A percentile compares a stretch with the other conserved stretches of the same genome.
These are phyloP conservation scores for Plebejus melissa DNA, from an alignment of 2,888 invertebrate species.

Conservation along the genomic window DNA sequence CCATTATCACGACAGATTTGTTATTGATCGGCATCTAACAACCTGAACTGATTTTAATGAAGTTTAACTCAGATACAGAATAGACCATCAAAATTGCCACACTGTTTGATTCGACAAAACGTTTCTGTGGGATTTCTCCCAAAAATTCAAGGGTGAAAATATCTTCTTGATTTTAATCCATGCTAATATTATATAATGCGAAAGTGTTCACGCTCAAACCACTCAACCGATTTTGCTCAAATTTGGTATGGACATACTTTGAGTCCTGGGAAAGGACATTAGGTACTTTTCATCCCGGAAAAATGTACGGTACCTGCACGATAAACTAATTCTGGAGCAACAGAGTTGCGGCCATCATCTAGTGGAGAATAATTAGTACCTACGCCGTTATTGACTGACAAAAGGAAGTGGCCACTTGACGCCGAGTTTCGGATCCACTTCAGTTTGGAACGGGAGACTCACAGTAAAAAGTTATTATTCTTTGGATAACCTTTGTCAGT, in stretches of 20 bases:
- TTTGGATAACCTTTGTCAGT: not conserved
- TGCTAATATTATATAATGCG: too few species aligned
- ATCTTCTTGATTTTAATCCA: not conserved
- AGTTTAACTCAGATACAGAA: too few species aligned
- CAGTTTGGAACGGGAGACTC: not conserved
- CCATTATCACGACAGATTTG: too few species aligned
- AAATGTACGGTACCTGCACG: too few species aligned
- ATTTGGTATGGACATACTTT: too few species aligned
- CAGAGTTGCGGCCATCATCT: too few species aligned
- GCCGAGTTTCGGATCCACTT: not conserved
- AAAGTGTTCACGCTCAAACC: too few species aligned
- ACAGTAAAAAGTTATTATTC: conserved; percentile 9
- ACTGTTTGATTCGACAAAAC: not conserved
- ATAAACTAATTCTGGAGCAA: too few species aligned
- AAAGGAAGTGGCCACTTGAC: conserved; percentile 1
- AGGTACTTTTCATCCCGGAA: too few species aligned
- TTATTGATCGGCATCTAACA: too few species aligned
- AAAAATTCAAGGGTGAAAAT: not conserved
- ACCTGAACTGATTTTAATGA: not conserved
- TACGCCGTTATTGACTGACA: not conserved
- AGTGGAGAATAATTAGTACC: not conserved
- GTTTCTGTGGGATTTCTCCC: not conserved
- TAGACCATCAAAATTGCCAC: not conserved
- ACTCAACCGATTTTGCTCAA: too few species aligned
- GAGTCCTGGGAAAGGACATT: too few species aligned